Evolutionary conservation across 2,888 invertebrate species (phyloP).

Genomic region (Nomada goodeniana): DNA sequence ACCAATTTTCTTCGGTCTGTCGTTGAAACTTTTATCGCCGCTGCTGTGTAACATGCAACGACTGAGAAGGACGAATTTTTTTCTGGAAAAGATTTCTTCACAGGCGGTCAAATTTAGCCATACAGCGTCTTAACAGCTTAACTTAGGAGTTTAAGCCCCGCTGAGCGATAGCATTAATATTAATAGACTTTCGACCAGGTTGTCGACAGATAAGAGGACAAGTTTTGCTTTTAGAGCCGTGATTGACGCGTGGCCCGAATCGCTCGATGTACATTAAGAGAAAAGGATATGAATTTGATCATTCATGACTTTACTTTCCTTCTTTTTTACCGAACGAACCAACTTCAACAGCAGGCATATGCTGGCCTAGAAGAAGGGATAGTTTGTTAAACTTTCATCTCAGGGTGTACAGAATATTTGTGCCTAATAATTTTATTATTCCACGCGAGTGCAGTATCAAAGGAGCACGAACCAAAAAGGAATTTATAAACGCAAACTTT

Average conservation of each 20-base stretch:
- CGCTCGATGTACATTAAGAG: conserved; percentile 25
- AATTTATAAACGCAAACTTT: no score
- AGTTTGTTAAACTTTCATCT: conserved; percentile 71
- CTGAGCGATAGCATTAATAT: conserved; percentile 42
- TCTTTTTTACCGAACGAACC: neutral
- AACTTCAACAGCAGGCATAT: conserved; percentile 28
- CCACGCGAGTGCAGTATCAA: neutral
- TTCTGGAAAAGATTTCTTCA: neutral
- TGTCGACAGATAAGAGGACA: conserved; percentile 38
- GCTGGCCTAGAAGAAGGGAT: conserved; percentile 38
- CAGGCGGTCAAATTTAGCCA: neutral
- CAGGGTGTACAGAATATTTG: conserved; percentile 44
- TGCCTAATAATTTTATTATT: neutral
- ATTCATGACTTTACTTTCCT: neutral
- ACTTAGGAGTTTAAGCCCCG: neutral
- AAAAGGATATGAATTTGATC: conserved; percentile 12
- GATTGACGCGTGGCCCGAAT: conserved; percentile 39
- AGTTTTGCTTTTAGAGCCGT: conserved; percentile 47
- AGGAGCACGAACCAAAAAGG: no score
- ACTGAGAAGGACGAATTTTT: neutral
- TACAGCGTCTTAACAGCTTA: neutral
- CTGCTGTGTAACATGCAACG: no score
- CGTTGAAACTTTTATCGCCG: no score
- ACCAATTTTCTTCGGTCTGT: no score
- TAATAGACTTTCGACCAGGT: conserved; percentile 32